Base-by-base conservation (phyloP, 2,113 vertebrate species). In the Mustela lutreola region DNA sequence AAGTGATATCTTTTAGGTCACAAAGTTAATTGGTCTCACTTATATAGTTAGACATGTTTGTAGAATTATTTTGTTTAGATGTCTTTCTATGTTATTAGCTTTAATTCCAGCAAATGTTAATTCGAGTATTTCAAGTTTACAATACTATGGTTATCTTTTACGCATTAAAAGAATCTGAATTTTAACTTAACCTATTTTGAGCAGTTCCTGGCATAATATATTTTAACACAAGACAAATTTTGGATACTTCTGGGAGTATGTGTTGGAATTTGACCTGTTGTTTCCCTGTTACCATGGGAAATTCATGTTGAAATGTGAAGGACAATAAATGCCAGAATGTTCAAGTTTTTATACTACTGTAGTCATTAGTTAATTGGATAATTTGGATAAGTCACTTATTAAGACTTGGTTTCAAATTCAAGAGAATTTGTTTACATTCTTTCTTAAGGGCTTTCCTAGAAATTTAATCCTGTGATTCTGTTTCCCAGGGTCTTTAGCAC, bases 21-120 rank as follows among this genome's bases (percentile, higher is more conserved):
- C 1, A 6, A 36, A 93, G 45, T 95, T 81, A 62, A 42, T 97
- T 91, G 48, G 56, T 94, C 85, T 42, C 19, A 48, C 42, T 87
- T 58, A 21, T 86, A 39, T 84, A 53, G 8, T 58, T 90, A 91
- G 28, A 88, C 96, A 45, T 97, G 67, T 73, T 78, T 94, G 39
- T 94, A 91, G 39, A 95, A 92, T 95, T 95, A 95, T 33, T 94
- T 85, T 82, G 36, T 89, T 92, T 92, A 50, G 91, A 45, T 83
- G 3, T 87, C 11, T 76, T 93, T 81, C 10, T 91, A 28, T 95
- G 36, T 50, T 16, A 86, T 82, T 95, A 56, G 42, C 92, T 95
- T 97, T 89, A 93, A 67, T 94, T 91, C 21, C 8, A 92, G 24
- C 33, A 83, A 70, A 82, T 60, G 15, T 96, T 93, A 94, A 80